Conservation (phyloP, 2,888 invertebrate species). For the Linnaemya vulpina region DNA sequence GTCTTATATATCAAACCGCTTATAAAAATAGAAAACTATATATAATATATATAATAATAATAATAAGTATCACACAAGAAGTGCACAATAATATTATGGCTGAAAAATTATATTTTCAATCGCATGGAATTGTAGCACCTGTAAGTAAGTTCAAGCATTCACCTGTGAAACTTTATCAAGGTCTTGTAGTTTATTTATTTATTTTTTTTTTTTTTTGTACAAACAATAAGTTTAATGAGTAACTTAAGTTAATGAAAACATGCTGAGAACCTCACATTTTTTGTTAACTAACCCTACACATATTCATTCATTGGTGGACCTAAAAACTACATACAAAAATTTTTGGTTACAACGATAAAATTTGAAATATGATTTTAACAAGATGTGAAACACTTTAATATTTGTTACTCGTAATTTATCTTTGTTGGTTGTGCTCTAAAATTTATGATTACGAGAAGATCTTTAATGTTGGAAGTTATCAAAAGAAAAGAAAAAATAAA, state of each 20-base stretch:
- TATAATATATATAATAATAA: slow-evolving; percentile 2
- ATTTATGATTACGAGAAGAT: slow-evolving; percentile 22
- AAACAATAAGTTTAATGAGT: slow-evolving; percentile 23
- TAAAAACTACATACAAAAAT: slow-evolving; percentile 6
- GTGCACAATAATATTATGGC: background rate
- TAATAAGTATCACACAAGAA: background rate
- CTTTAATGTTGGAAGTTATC: slow-evolving; percentile 16
- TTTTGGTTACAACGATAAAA: slow-evolving; percentile 23
- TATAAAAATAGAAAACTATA: slow-evolving; percentile 19
- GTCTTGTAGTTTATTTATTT: slow-evolving; percentile 27
- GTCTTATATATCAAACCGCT: background rate
- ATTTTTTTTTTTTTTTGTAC: slow-evolving; percentile 5
- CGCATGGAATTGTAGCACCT: slow-evolving; percentile 54
- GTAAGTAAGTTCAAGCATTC: slow-evolving; percentile 50
- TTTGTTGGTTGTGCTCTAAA: background rate
- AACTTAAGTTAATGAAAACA: slow-evolving; percentile 7
- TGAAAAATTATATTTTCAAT: slow-evolving; percentile 20
- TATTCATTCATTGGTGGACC: slow-evolving; percentile 32
- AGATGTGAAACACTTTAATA: slow-evolving; percentile 20
- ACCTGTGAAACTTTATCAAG: slow-evolving; percentile 49
- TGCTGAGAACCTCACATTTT: slow-evolving; percentile 29
- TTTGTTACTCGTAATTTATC: background rate
- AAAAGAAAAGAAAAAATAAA: slow-evolving; percentile 31
- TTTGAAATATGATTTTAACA: slow-evolving; percentile 29
- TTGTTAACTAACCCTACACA: slow-evolving; percentile 2